phyloP scores from a whole-genome alignment of 2,888 invertebrate species.

The Thyatira batis region DNA sequence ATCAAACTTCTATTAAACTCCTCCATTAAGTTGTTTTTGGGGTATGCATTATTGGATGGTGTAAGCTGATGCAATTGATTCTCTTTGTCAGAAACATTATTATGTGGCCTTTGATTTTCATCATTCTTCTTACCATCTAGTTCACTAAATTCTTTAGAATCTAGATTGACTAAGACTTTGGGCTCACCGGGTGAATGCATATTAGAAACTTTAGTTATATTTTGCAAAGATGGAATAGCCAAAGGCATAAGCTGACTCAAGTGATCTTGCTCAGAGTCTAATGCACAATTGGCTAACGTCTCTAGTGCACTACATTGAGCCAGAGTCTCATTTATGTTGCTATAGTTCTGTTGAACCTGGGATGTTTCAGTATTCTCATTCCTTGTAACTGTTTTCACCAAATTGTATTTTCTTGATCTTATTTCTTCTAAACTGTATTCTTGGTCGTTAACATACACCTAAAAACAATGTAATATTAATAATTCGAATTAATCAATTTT shows the following conservation, averaged over 20 bases:
- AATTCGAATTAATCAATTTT: slow-evolving; percentile 4
- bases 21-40: slow-evolving; percentile 72
- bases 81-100: slow-evolving; percentile 54
- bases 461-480: slow-evolving; percentile 17
- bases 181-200: slow-evolving; percentile 79
- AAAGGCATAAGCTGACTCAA: slow-evolving; percentile 73
- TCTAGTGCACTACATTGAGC: slow-evolving; percentile 77
- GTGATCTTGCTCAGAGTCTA: slow-evolving; percentile 74
- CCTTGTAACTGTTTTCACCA: slow-evolving; percentile 53
- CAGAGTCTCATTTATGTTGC: slow-evolving; percentile 67
- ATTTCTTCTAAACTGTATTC: slow-evolving; percentile 92
- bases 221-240: slow-evolving; percentile 70
- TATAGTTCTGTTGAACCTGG: slow-evolving; percentile 50
- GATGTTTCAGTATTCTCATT: slow-evolving; percentile 50
- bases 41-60: slow-evolving; percentile 43
- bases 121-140: slow-evolving; percentile 58
- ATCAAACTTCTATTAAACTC: slow-evolving; percentile 76
- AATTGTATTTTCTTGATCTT: slow-evolving; percentile 82
- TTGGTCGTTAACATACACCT: slow-evolving; percentile 79
- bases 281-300: slow-evolving; percentile 75
- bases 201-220: slow-evolving; percentile 72
- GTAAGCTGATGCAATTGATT: slow-evolving; percentile 50
- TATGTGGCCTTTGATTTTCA: slow-evolving; percentile 48
- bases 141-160: slow-evolving; percentile 76
- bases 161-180: slow-evolving; percentile 72